Conservation (phyloP, 92 coral and sea anemone species). For the Meandrina meandrites region DNA sequence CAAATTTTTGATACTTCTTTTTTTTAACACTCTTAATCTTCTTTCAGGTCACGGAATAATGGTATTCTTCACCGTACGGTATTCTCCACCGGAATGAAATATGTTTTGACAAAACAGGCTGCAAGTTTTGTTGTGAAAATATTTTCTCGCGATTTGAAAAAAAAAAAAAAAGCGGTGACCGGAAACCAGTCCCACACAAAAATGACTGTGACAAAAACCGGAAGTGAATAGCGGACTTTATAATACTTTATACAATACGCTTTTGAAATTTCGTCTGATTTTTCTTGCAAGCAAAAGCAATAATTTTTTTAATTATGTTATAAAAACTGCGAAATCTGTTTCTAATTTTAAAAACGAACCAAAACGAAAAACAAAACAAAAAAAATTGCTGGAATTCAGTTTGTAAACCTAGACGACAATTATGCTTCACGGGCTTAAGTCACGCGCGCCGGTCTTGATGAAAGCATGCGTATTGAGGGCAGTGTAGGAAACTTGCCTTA, state of each 20-base stretch:
- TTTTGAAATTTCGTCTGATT: not conserved
- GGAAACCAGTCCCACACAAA: not conserved
- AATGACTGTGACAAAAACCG: not conserved
- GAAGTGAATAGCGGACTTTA: slow-evolving; percentile 5
- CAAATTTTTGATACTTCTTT: not conserved
- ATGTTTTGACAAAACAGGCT: not conserved
- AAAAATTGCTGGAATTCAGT: not conserved
- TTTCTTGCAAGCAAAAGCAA: not conserved
- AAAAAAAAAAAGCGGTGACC: not conserved
- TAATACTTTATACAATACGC: not conserved
- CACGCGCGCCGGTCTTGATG: not conserved
- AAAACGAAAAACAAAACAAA: not conserved
- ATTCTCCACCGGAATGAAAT: not conserved
- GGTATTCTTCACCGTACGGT: not conserved
- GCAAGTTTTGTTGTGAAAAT: not conserved
- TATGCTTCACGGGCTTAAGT: too few species aligned
- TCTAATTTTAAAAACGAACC: not conserved
- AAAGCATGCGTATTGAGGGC: slow-evolving; percentile 36
- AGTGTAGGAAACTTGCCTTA: not conserved
- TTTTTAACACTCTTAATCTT: not conserved
- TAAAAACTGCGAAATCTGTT: not conserved
- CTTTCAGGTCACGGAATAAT: not conserved
- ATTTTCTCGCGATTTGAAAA: not conserved
- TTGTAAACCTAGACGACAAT: not conserved
- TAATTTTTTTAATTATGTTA: too few species aligned